Evolutionary conservation across 1,140 invertebrate genomes (phyloP).

Genomic region (Drosophila sproati): DNA sequence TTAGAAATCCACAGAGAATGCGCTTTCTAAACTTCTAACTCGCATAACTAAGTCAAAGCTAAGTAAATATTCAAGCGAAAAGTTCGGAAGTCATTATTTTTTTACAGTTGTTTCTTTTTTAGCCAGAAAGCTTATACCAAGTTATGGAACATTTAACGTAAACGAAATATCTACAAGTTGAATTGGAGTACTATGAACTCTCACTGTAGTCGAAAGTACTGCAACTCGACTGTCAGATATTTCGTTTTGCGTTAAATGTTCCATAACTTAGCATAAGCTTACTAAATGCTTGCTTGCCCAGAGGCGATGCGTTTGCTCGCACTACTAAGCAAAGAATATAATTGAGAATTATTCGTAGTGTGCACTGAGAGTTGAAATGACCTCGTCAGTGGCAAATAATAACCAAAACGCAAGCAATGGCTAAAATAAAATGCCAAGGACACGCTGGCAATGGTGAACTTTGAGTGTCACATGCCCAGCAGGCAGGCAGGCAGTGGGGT

Average conservation of each 20-base stretch:
- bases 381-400: slow-evolving; percentile 51
- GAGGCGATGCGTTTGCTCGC: slow-evolving; percentile 22
- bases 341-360: slow-evolving; percentile 55
- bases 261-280: slow-evolving; percentile 51
- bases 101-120: no score
- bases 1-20: no score
- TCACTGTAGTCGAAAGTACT: no score
- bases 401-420: slow-evolving; percentile 58
- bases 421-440: slow-evolving; percentile 70
- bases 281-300: slow-evolving; percentile 24
- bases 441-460: slow-evolving; percentile 64
- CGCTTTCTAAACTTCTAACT: no score
- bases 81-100: no score
- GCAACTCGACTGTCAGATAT: neutral
- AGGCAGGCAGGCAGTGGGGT: slow-evolving; percentile 9
- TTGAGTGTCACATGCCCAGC: slow-evolving; percentile 54
- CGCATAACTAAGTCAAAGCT: no score
- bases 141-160: slow-evolving; percentile 41
- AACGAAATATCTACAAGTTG: neutral
- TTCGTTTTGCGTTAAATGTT: slow-evolving; percentile 25
- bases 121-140: slow-evolving; percentile 41
- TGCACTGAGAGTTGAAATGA: slow-evolving; percentile 21
- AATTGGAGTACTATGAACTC: neutral
- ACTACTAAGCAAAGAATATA: slow-evolving; percentile 50
- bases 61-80: no score